A percentile compares a stretch with the other conserved stretches of the same genome.
Evolutionary conservation across 1,140 invertebrate species (phyloP).

Genomic region (Drosophila athabasca): DNA sequence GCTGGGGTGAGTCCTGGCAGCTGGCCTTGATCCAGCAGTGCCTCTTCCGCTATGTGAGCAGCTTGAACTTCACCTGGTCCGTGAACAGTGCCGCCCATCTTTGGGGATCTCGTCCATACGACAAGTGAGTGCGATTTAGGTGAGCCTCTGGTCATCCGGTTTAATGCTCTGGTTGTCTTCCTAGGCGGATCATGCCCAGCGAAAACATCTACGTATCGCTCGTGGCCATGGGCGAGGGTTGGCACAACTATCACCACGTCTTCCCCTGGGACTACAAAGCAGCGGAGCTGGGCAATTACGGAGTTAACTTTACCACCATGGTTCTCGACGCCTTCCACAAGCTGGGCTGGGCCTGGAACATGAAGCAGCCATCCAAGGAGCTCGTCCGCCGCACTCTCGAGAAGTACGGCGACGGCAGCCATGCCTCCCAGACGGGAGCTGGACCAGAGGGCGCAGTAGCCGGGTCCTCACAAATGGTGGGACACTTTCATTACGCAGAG

Average conservation of each 20-base stretch:
- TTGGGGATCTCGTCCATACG: slow-evolving; percentile 79
- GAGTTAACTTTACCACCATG: slow-evolving; percentile 80
- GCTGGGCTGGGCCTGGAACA: slow-evolving; percentile 92
- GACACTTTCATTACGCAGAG: slow-evolving; percentile 68
- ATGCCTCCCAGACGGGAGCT: slow-evolving; percentile 63
- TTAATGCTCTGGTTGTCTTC: slow-evolving; percentile 13
- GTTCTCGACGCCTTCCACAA: slow-evolving; percentile 91
- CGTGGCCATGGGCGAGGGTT: slow-evolving; percentile 89
- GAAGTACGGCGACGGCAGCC: slow-evolving; percentile 88
- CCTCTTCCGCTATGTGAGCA: slow-evolving; percentile 89
- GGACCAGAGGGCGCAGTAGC: slow-evolving; percentile 8
- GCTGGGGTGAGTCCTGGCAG: slow-evolving; percentile 89
- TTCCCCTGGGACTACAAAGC: slow-evolving; percentile 92
- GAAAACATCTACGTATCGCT: slow-evolving; percentile 87
- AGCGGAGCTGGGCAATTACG: slow-evolving; percentile 86
- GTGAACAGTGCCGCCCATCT: slow-evolving; percentile 88
- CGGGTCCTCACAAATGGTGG: slow-evolving; percentile 49
- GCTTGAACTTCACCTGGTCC: slow-evolving; percentile 93
- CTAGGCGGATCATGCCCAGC: slow-evolving; percentile 87
- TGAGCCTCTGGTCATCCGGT: background rate
- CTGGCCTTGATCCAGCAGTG: slow-evolving; percentile 86
- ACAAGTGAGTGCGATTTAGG: slow-evolving; percentile 81
- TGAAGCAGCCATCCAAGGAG: slow-evolving; percentile 86
- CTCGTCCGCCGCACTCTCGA: slow-evolving; percentile 84
- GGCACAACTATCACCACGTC: slow-evolving; percentile 96